A percentile compares a stretch with the other conserved stretches of the same genome.
phyloP scores from a whole-genome alignment of 1,140 invertebrate species.

The Lepeophtheirus salmonis region DNA sequence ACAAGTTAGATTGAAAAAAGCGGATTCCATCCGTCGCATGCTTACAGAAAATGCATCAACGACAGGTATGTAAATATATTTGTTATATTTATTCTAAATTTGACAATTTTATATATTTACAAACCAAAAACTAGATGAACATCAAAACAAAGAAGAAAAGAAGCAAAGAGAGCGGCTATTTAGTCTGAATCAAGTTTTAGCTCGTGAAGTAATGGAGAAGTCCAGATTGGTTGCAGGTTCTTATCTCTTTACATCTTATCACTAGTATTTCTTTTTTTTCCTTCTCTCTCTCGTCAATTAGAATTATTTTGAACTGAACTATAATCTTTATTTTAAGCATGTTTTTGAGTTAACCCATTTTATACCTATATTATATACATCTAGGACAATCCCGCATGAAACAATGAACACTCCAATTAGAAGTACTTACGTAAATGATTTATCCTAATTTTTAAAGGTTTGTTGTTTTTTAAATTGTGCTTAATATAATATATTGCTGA shows the following conservation, averaged over 20 bases:
- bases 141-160: conserved; percentile 55
- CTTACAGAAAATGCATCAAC: conserved; percentile 41
- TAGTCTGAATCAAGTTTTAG: conserved; percentile 69
- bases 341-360: background rate
- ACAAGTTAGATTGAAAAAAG: conserved; percentile 56
- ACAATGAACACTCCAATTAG: too few relatives aligned
- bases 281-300: too few relatives aligned
- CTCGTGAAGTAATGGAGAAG: conserved; percentile 80
- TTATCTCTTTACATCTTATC: conserved; percentile 2
- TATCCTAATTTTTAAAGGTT: too few relatives aligned
- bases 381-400: background rate
- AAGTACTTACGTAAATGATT: too few relatives aligned
- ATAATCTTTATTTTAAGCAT: background rate
- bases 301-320: too few relatives aligned
- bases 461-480: too few relatives aligned
- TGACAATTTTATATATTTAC: too few relatives aligned
- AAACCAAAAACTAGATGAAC: too few relatives aligned
- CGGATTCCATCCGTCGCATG: conserved; percentile 76
- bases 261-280: too few relatives aligned
- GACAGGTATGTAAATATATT: too few relatives aligned
- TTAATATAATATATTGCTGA: too few relatives aligned
- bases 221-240: conserved; percentile 79
- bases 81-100: too few relatives aligned
- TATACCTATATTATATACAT: conserved; percentile 10
- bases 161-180: conserved; percentile 63